A percentile compares a stretch with the other conserved stretches of the same genome.
These are phyloP conservation scores for Enteromius argenteus DNA, from an alignment of 2,797 vertebrate species.

Conservation along the genomic window DNA sequence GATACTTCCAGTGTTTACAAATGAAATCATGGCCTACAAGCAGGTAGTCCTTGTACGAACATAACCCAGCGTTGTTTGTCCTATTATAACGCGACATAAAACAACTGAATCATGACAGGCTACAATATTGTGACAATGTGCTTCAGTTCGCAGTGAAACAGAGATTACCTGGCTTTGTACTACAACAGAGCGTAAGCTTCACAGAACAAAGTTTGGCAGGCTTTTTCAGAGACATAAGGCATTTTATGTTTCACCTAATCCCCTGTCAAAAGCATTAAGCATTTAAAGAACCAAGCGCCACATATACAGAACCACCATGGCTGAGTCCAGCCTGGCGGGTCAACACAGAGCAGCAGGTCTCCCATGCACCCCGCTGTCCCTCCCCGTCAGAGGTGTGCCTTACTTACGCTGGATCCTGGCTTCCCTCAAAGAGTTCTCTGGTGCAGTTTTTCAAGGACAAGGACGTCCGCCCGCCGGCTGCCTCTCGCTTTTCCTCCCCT, in stretches of 20 bases:
- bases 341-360: constrained; percentile 62
- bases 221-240: constrained; percentile 75
- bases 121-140: constrained; percentile 26
- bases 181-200: constrained; percentile 14
- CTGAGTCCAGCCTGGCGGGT: constrained; percentile 78
- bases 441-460: constrained; percentile 87
- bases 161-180: constrained; percentile 24
- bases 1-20: constrained; percentile 5
- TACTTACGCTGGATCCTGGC: constrained; percentile 96
- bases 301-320: constrained; percentile 76
- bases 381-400: constrained; percentile 82
- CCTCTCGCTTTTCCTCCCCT: constrained; percentile 68
- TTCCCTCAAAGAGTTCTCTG: constrained; percentile 95
- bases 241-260: constrained; percentile 80
- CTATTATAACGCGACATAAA: background rate
- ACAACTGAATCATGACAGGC: constrained; percentile 10
- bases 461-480: constrained; percentile 63
- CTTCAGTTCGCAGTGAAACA: constrained; percentile 15
- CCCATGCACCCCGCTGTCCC: constrained; percentile 63
- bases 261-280: constrained; percentile 80
- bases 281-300: constrained; percentile 75
- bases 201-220: constrained; percentile 76
- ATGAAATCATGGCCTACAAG: constrained; percentile 40
- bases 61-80: background rate
- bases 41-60: constrained; percentile 17